A percentile compares a stretch with the other conserved stretches of the same genome.
phyloP scores from a whole-genome alignment of 2,113 vertebrate species.

The Aviceda subcristata region DNA sequence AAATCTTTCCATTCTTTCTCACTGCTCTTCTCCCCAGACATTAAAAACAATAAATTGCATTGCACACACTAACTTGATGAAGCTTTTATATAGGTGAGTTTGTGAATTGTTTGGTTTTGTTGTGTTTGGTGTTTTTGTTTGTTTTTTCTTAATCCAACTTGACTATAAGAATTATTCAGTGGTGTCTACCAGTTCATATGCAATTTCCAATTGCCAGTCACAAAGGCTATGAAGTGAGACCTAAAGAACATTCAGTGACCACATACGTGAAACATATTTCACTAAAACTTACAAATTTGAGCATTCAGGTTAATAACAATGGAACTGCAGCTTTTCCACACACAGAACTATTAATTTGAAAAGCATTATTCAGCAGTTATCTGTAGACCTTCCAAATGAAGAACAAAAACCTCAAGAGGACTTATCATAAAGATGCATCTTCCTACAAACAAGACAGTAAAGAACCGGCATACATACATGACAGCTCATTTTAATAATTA shows the following conservation, averaged over 20 bases:
- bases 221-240: not conserved
- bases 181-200: not conserved
- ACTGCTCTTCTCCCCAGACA: not conserved
- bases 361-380: not conserved
- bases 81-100: not conserved
- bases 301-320: not conserved
- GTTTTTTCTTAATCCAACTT: not conserved
- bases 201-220: not conserved
- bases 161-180: not conserved
- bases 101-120: not conserved
- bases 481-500: not conserved
- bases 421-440: not conserved
- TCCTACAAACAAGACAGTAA: not conserved
- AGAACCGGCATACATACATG: not conserved
- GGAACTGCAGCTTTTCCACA: not conserved
- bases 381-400: not conserved
- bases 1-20: not conserved
- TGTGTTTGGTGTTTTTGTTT: not conserved
- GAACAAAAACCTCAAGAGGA: not conserved
- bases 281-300: not conserved
- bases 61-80: not conserved
- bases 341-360: not conserved
- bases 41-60: not conserved
- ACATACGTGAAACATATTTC: not conserved
- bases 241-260: not conserved